A percentile compares a stretch with the other conserved stretches of the same genome.
Evolutionary conservation across 2,113 vertebrate genomes (phyloP).

Genomic region (Mesoclemmys tuberculata): DNA sequence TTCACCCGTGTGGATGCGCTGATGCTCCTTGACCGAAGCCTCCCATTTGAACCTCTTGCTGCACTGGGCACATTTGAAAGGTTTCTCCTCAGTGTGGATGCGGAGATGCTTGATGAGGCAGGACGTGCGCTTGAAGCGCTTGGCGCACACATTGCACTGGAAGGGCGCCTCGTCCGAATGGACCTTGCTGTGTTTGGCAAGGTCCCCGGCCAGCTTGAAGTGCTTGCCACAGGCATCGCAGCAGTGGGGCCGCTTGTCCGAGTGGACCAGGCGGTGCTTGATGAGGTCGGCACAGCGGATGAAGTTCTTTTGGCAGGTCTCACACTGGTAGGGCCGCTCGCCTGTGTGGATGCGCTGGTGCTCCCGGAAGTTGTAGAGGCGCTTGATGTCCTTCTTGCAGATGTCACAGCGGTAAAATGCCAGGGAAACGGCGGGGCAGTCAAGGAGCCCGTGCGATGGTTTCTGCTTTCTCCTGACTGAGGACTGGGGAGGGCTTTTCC

Average conservation of each 20-base stretch:
- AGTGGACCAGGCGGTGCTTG: slow-evolving; percentile 46
- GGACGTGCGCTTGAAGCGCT: slow-evolving; percentile 1
- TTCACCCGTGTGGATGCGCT: slow-evolving; percentile 12
- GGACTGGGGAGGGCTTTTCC: not conserved
- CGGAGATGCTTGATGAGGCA: slow-evolving; percentile 33
- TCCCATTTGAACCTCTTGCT: slow-evolving; percentile 44
- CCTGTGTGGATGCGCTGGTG: not conserved
- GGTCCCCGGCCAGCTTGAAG: slow-evolving; percentile 27
- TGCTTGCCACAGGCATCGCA: slow-evolving; percentile 32
- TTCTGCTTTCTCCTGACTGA: not conserved
- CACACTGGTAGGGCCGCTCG: slow-evolving; percentile 29
- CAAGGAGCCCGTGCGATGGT: not conserved
- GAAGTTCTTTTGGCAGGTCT: slow-evolving; percentile 37
- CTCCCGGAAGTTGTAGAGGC: not conserved
- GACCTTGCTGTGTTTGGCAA: slow-evolving; percentile 30
- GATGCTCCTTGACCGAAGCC: slow-evolving; percentile 21
- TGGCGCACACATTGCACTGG: slow-evolving; percentile 3
- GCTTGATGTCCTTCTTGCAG: slow-evolving; percentile 16
- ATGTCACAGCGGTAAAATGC: not conserved
- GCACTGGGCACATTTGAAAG: slow-evolving; percentile 34
- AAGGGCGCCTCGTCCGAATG: slow-evolving; percentile 25
- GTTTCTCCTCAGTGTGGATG: slow-evolving; percentile 33
- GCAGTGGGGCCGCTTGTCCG: not conserved
- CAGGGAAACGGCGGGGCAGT: not conserved
- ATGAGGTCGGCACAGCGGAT: slow-evolving; percentile 17